phyloP scores from a whole-genome alignment of 2,113 vertebrate species.

The Excalfactoria chinensis region DNA sequence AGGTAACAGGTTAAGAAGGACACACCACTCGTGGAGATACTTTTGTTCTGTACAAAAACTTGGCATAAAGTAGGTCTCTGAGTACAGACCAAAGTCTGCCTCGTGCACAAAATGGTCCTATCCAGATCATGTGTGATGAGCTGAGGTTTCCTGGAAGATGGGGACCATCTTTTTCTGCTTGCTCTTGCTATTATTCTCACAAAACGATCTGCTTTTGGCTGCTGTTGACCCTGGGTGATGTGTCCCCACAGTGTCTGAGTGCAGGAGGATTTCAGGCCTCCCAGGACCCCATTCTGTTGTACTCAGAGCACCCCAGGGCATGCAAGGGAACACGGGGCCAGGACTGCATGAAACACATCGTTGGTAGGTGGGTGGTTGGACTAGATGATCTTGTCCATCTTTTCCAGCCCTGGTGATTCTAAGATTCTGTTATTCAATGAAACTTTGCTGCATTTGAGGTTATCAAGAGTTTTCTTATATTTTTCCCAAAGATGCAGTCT shows the following conservation, averaged over 20 bases:
- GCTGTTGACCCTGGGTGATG: neutral
- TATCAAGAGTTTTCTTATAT: neutral
- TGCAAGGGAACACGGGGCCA: neutral
- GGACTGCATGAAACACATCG: neutral
- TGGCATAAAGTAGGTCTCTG: neutral
- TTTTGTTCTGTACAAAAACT: neutral
- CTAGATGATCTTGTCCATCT: too few species aligned
- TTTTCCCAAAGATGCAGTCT: neutral
- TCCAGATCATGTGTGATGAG: neutral
- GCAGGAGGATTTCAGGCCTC: neutral
- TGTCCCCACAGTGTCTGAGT: neutral
- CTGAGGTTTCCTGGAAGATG: neutral
- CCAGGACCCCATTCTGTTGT: too few species aligned
- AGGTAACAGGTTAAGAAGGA: neutral
- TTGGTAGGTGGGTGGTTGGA: too few species aligned
- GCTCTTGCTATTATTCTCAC: neutral
- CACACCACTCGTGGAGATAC: fast-evolving
- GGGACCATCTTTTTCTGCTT: neutral
- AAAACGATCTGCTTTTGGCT: neutral
- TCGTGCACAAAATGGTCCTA: neutral
- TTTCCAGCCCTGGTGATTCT: too few species aligned
- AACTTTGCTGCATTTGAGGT: neutral
- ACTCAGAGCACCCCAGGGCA: neutral
- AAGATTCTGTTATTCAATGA: too few species aligned
- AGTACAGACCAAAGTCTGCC: neutral